phyloP scores from a whole-genome alignment of 2,797 vertebrate species.

The Myotis vivesi region DNA sequence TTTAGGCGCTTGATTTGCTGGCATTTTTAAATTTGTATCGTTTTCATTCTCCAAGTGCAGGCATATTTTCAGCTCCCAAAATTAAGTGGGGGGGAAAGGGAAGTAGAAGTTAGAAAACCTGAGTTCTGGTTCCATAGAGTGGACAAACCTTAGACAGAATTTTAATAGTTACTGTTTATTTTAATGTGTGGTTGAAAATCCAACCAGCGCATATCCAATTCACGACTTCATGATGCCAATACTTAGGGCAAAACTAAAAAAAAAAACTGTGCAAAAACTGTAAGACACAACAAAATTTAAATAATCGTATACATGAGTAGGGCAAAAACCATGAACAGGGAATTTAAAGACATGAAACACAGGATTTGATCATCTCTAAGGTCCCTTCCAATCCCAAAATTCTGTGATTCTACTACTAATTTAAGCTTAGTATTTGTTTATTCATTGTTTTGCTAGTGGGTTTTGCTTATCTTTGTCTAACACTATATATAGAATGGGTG shows the following conservation, averaged over 20 bases:
- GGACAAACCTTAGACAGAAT: neutral
- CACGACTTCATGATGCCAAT: neutral
- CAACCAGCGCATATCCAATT: neutral
- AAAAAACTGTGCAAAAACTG: neutral
- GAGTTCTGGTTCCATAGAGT: neutral
- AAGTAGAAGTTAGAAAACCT: neutral
- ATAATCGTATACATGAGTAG: neutral
- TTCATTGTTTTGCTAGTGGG: neutral
- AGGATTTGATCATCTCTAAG: neutral
- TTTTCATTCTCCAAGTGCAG: neutral
- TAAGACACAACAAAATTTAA: neutral
- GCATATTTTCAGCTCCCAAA: neutral
- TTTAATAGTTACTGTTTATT: neutral
- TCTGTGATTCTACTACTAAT: neutral
- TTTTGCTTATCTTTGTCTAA: constrained; percentile 11
- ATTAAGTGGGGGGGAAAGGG: neutral
- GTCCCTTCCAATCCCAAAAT: neutral
- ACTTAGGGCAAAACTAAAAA: neutral
- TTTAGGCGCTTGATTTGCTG: neutral
- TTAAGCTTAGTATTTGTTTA: neutral
- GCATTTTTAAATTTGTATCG: neutral
- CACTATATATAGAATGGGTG: neutral
- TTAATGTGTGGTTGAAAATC: neutral
- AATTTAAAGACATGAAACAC: neutral
- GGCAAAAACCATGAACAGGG: neutral